phyloP scores from a whole-genome alignment of 2,797 vertebrate genomes.

The Helarctos malayanus region DNA sequence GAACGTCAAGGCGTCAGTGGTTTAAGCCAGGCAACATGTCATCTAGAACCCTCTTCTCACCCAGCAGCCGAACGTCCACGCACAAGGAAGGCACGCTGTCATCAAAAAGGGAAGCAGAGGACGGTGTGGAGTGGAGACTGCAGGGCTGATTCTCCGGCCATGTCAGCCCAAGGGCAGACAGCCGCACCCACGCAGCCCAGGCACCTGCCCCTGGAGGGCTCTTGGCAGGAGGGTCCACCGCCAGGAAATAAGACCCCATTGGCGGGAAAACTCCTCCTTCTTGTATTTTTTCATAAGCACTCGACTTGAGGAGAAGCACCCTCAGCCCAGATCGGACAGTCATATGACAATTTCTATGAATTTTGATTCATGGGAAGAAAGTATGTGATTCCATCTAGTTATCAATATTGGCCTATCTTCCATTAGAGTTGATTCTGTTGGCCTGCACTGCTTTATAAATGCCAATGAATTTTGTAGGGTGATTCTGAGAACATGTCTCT shows the following conservation, averaged over 20 bases:
- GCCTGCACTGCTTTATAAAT: accelerated
- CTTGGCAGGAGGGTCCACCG: accelerated
- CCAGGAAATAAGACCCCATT: accelerated
- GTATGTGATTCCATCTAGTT: accelerated
- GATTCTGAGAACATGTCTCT: too few species aligned
- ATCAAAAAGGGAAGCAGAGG: background rate
- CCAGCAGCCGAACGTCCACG: background rate
- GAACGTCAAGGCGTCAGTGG: accelerated
- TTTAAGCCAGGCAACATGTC: accelerated
- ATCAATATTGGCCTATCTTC: background rate
- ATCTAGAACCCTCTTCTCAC: background rate
- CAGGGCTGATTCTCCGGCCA: accelerated
- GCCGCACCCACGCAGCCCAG: accelerated
- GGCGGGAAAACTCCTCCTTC: background rate
- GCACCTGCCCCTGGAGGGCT: background rate
- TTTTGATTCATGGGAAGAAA: background rate
- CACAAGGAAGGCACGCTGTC: background rate
- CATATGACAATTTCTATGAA: background rate
- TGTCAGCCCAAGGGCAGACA: accelerated
- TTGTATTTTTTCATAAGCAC: accelerated
- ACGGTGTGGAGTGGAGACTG: background rate
- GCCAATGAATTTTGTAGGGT: background rate
- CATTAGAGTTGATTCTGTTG: background rate
- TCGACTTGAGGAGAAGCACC: background rate
- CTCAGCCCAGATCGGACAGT: background rate